A percentile compares a stretch with the other conserved stretches of the same genome.
These are phyloP conservation scores for Fulica atra DNA, from an alignment of 2,113 vertebrate genomes.

Conservation along the genomic window DNA sequence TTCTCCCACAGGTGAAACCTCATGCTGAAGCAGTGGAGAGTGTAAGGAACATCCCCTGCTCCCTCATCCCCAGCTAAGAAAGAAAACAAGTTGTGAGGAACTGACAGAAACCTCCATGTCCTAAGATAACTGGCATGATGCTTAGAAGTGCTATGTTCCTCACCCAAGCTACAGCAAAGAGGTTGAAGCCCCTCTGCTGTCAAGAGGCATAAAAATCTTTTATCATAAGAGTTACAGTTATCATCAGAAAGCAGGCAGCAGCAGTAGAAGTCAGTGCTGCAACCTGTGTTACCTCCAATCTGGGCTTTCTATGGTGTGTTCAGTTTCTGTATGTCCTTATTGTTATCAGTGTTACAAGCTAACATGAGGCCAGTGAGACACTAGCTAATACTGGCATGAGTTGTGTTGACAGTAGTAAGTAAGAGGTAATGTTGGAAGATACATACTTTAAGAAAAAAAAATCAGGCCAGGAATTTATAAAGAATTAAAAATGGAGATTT, in stretches of 20 bases:
- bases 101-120: too few species aligned
- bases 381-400: not conserved
- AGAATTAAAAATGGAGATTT: not conserved
- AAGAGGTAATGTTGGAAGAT: not conserved
- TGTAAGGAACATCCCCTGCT: too few species aligned
- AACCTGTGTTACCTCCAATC: not conserved
- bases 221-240: not conserved
- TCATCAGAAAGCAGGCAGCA: not conserved
- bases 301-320: not conserved
- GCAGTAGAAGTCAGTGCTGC: not conserved
- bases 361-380: not conserved
- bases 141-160: not conserved
- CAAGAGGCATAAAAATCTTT: not conserved
- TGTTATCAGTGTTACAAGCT: not conserved
- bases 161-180: not conserved
- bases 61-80: too few species aligned
- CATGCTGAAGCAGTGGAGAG: too few species aligned
- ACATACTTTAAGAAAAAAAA: not conserved
- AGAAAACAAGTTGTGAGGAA: too few species aligned
- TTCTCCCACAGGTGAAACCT: too few species aligned
- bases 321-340: not conserved
- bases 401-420: not conserved
- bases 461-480: not conserved
- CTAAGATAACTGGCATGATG: not conserved
- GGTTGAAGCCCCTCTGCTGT: not conserved